Conservation (phyloP, 2,113 vertebrate species). For the Crypturellus undulatus region DNA sequence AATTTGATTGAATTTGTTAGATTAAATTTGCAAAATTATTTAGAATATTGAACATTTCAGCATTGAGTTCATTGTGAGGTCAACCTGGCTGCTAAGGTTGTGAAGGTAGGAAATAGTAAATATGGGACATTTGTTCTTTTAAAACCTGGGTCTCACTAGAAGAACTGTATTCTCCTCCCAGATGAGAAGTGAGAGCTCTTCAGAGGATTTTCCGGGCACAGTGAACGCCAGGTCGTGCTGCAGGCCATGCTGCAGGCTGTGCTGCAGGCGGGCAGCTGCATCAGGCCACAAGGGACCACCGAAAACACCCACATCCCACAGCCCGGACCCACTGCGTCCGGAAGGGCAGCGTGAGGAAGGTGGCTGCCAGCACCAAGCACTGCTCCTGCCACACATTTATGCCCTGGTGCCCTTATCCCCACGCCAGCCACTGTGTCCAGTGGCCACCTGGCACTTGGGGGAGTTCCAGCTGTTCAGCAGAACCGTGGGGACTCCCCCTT, state of each 20-base stretch:
- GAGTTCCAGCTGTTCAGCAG: background rate
- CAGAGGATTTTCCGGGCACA: background rate
- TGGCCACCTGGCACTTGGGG: background rate
- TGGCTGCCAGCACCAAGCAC: background rate
- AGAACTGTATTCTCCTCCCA: background rate
- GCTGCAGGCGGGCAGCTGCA: background rate
- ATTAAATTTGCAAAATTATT: slow-evolving; percentile 34
- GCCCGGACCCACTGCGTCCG: background rate
- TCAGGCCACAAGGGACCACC: background rate
- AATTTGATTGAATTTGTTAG: slow-evolving; percentile 24
- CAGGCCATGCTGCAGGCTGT: background rate
- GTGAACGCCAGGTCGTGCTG: background rate
- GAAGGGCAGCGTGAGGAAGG: background rate
- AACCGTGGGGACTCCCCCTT: background rate
- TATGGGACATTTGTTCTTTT: background rate
- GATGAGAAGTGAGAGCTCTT: background rate
- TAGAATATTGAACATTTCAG: background rate
- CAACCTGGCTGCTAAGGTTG: background rate
- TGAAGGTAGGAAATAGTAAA: background rate
- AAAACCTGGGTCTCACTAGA: background rate
- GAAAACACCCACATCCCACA: background rate
- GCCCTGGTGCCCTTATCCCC: background rate
- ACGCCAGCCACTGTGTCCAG: background rate
- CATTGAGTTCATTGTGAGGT: background rate
- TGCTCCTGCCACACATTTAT: background rate